phyloP scores from a whole-genome alignment of 1,140 invertebrate genomes.

The Neotoxoptera formosana region DNA sequence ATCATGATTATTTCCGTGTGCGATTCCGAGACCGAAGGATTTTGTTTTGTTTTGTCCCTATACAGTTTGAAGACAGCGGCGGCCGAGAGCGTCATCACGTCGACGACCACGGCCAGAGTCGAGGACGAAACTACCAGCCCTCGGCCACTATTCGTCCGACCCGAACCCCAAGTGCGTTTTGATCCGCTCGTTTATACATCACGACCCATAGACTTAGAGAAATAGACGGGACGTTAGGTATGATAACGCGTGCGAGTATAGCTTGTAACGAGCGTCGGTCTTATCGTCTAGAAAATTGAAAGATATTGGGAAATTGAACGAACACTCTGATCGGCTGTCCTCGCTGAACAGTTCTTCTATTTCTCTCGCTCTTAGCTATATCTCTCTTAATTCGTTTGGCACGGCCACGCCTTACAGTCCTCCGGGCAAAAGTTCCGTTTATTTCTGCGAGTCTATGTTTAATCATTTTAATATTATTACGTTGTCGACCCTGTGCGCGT shows the following conservation, averaged over 20 bases:
- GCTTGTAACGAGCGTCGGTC: no score
- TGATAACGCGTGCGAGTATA: no score
- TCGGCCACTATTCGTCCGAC: background rate
- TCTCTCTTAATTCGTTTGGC: no score
- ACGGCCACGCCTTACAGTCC: no score
- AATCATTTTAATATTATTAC: background rate
- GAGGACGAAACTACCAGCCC: slow-evolving; percentile 33
- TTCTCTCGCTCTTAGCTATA: no score
- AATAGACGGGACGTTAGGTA: no score
- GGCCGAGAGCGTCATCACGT: slow-evolving; percentile 24
- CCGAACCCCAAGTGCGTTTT: slow-evolving; percentile 32
- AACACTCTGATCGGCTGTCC: no score
- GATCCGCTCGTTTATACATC: background rate
- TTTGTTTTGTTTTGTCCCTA: background rate
- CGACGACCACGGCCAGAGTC: slow-evolving; percentile 4
- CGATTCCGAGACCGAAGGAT: background rate
- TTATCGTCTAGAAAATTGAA: no score
- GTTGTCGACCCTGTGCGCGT: background rate
- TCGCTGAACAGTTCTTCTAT: no score
- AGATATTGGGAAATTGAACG: no score
- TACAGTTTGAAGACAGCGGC: slow-evolving; percentile 45
- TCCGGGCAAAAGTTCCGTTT: no score
- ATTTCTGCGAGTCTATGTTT: background rate
- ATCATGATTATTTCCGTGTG: background rate
- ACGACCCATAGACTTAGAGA: no score